Evolutionary conservation across 2,797 vertebrate species (phyloP).

Genomic region (Etheostoma nigrum): DNA sequence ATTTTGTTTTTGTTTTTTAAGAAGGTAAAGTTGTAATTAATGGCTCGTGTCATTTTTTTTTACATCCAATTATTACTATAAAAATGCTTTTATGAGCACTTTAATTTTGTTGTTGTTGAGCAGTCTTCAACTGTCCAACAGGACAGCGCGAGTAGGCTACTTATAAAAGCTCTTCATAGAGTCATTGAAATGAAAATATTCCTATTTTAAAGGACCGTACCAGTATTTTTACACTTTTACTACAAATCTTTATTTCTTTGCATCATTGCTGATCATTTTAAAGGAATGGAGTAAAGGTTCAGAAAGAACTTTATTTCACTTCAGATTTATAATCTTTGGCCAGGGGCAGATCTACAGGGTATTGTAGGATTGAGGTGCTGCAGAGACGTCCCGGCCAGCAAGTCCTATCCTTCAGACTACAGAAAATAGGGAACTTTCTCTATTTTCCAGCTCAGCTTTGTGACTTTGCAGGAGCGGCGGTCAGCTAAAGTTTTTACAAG

Average conservation of each 20-base stretch:
- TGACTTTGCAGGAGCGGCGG: conserved; percentile 53
- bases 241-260: not conserved
- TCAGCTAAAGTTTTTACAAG: conserved; percentile 60
- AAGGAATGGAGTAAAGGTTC: too few relatives aligned
- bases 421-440: conserved; percentile 5
- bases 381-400: too few relatives aligned
- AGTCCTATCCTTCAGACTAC: too few relatives aligned
- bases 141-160: conserved; percentile 36
- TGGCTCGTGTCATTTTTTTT: conserved; percentile 35
- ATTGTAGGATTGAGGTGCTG: too few relatives aligned
- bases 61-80: conserved; percentile 49
- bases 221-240: not conserved
- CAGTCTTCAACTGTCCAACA: conserved; percentile 28
- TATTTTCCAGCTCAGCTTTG: conserved; percentile 51
- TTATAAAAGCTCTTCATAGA: conserved; percentile 31
- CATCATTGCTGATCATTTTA: too few relatives aligned
- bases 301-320: too few relatives aligned
- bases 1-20: too few relatives aligned
- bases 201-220: not conserved
- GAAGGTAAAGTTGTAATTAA: conserved; percentile 56
- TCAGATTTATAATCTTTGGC: too few relatives aligned
- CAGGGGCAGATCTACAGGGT: too few relatives aligned
- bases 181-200: conserved; percentile 15
- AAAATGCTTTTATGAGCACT: conserved; percentile 68
- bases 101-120: conserved; percentile 39